A percentile compares a stretch with the other conserved stretches of the same genome.
Evolutionary conservation across 2,113 vertebrate species (phyloP).

Genomic region (Halichoerus grypus): DNA sequence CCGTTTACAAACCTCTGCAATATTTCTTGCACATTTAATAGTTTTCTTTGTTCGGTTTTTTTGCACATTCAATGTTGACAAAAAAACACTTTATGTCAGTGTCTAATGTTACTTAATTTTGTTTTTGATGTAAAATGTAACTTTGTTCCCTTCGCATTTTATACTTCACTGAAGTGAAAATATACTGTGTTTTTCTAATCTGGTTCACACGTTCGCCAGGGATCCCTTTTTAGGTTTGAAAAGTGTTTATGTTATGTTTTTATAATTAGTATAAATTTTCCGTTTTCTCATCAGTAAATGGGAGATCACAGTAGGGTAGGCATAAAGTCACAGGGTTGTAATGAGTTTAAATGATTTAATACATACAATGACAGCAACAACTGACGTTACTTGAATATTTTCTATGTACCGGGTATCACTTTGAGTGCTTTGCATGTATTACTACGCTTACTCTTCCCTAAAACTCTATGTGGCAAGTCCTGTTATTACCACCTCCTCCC

Average conservation of each 20-base stretch:
- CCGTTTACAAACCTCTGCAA: background rate
- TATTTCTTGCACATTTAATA: background rate
- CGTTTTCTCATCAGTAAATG: background rate
- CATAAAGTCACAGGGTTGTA: background rate
- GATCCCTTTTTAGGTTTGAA: background rate
- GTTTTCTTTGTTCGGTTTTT: background rate
- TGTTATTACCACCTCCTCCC: background rate
- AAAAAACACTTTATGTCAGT: background rate
- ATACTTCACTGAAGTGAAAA: conserved; percentile 1
- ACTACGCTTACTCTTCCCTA: background rate
- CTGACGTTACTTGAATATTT: background rate
- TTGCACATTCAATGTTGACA: background rate
- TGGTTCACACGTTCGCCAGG: background rate
- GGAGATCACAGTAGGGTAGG: background rate
- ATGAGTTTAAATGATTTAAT: conserved; percentile 13
- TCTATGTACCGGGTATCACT: background rate
- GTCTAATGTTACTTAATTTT: conserved; percentile 21
- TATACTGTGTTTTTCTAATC: background rate
- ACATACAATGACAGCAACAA: background rate
- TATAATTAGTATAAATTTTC: background rate
- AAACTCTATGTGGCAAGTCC: background rate
- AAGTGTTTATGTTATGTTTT: background rate
- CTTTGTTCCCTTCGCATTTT: conserved; percentile 6
- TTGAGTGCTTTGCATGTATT: background rate
- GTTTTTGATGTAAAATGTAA: conserved; percentile 20